Evolutionary conservation across 1,140 invertebrate genomes (phyloP).

Genomic region (Periplaneta americana): DNA sequence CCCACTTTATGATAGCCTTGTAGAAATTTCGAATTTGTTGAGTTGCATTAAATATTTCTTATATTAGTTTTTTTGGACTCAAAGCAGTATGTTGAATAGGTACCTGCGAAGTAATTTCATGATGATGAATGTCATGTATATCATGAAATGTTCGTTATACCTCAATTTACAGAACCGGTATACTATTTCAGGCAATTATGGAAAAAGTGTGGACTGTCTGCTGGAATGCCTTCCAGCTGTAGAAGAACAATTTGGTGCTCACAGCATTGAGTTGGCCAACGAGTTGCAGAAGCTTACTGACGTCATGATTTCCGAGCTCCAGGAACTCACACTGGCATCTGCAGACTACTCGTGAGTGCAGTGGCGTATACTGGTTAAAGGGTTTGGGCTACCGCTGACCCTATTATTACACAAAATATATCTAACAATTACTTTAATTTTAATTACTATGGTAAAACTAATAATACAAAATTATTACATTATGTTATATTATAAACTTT

Average conservation of each 20-base stretch:
- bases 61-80: background rate
- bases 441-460: too few relatives aligned
- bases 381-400: too few relatives aligned
- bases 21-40: background rate
- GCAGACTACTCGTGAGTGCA: background rate
- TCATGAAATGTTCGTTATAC: background rate
- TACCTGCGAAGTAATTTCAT: background rate
- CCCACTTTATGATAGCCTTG: background rate
- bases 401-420: too few relatives aligned
- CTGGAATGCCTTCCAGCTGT: constrained; percentile 39
- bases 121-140: background rate
- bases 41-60: background rate
- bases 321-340: background rate
- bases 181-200: constrained; percentile 32
- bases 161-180: constrained; percentile 15
- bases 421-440: too few relatives aligned
- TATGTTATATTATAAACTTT: too few relatives aligned
- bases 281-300: constrained; percentile 47
- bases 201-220: constrained; percentile 39
- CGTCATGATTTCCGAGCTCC: constrained; percentile 15
- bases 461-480: too few relatives aligned
- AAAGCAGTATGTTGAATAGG: background rate
- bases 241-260: constrained; percentile 44
- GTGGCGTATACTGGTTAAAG: too few relatives aligned
- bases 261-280: constrained; percentile 49